A percentile compares a stretch with the other conserved stretches of the same genome.
These are phyloP conservation scores for Setipinna tenuifilis DNA, from an alignment of 2,797 vertebrate species.

Conservation along the genomic window DNA sequence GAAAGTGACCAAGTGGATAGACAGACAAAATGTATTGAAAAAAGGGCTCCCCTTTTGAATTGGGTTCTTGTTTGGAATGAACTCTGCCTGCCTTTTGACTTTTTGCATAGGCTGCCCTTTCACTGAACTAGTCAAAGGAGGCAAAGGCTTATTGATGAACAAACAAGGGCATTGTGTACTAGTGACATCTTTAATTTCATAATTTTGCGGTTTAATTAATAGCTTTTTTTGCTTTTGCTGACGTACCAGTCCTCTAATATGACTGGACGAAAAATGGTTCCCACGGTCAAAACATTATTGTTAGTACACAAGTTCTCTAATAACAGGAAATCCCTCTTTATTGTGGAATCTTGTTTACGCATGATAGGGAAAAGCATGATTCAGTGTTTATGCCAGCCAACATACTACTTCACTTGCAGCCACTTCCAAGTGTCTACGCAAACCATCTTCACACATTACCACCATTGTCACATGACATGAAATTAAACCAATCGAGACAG, in stretches of 20 bases:
- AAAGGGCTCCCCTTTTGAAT: background rate
- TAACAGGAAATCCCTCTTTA: slow-evolving; percentile 11
- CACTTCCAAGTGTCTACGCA: slow-evolving; percentile 30
- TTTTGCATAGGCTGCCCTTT: background rate
- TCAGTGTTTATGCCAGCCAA: slow-evolving; percentile 49
- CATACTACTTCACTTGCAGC: slow-evolving; percentile 64
- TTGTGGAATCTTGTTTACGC: slow-evolving; percentile 20
- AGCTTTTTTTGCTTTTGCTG: background rate
- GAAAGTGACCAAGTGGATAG: background rate
- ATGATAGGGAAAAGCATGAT: slow-evolving; percentile 35
- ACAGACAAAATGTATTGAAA: background rate
- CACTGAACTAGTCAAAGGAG: background rate
- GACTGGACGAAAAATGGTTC: background rate
- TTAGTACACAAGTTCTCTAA: background rate
- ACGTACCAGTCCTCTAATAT: background rate
- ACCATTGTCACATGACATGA: slow-evolving; percentile 45
- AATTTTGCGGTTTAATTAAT: background rate
- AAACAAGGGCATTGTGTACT: background rate
- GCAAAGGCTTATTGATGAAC: background rate
- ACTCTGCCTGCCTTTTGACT: background rate
- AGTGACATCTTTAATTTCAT: background rate
- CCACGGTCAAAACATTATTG: background rate
- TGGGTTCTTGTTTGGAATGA: background rate
- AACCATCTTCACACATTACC: slow-evolving; percentile 9
- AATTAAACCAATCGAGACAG: slow-evolving; percentile 51